phyloP scores from a whole-genome alignment of 2,888 invertebrate species.

The Coremacera marginata region DNA sequence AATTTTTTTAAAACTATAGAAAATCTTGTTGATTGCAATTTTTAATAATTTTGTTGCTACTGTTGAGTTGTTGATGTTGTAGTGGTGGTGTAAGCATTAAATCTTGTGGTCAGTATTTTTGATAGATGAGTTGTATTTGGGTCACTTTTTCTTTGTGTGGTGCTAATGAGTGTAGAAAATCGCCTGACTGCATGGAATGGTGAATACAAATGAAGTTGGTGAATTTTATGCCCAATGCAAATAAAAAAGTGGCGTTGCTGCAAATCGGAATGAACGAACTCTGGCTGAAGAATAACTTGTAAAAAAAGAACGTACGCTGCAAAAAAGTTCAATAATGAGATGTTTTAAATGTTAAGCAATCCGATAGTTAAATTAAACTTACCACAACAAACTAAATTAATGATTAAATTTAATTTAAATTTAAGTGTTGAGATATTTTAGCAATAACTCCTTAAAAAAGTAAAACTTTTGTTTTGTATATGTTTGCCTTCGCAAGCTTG shows the following conservation, averaged over 20 bases:
- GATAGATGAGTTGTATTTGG: neutral
- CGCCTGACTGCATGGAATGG: constrained; percentile 16
- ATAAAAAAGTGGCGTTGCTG: neutral
- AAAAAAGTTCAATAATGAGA: neutral
- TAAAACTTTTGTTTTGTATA: constrained; percentile 39
- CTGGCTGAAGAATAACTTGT: constrained; percentile 16
- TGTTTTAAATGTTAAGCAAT: neutral
- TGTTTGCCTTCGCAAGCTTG: constrained; percentile 42
- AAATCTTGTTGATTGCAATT: constrained; percentile 12
- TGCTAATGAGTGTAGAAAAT: neutral
- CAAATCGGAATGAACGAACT: constrained; percentile 2
- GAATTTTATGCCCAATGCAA: constrained; percentile 8
- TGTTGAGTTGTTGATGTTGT: constrained; percentile 3
- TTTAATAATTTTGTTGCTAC: neutral
- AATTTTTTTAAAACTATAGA: constrained; percentile 31
- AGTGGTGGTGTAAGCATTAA: neutral
- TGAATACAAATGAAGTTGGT: neutral
- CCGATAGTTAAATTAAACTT: constrained; percentile 37
- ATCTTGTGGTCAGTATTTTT: neutral
- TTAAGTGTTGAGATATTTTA: constrained; percentile 31
- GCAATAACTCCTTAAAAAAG: constrained; percentile 32
- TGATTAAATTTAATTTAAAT: constrained; percentile 28
- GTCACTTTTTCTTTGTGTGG: neutral
- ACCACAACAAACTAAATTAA: constrained; percentile 50
- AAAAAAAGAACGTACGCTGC: constrained; percentile 35